Base-by-base conservation (phyloP, 2,113 vertebrate species). In the Phocoena phocoena region DNA sequence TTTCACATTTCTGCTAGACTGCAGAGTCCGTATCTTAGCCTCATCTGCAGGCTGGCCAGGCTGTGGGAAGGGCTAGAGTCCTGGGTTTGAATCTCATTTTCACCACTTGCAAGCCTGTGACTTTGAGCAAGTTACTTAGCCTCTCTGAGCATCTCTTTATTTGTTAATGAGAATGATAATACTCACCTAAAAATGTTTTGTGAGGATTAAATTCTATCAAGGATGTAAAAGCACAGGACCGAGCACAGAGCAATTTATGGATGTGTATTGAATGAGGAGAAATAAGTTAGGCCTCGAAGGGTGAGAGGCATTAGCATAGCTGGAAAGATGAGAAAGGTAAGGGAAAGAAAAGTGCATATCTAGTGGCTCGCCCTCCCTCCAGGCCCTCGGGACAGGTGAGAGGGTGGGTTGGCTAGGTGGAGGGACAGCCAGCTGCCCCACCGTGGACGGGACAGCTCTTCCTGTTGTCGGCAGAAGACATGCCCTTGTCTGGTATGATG, bases 51-150 rank as follows among this genome's bases (percentile, higher is more conserved):
- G 47, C 31, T 41, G 50, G 25, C 36, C 23, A 25, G 25, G 2
- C 58, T 33, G 13, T 67, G 33, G 70, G 58, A 77, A 88, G 58
- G 41, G 23, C 47, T 25, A 25, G 26, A 31, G 21, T 65, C 36
- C 33, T 90, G 44, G 68, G 20, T 53, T 73, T 93, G 74, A 84
- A 88, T 36, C 31, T 65, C 28, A 31, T 84, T 84, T 53, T 65
- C 38, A 85, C n/a, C 47, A 17, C 36, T 90, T 41, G 41, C 9
- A 50, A 55, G 4, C 38, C 53, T 76, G 21, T 90, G 62, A 60
- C 33, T 82, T 83, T 71, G 68, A 71, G 50, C 53, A 92, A 55
- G n/a, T 62, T 60, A 9, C 47, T 62, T 68, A 68, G 60, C 12
- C 7, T 73, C 50, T 85, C 36, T 55, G 68, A 65, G 63, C 62